Evolutionary conservation across 2,113 vertebrate species (phyloP).

Genomic region (Physeter macrocephalus): DNA sequence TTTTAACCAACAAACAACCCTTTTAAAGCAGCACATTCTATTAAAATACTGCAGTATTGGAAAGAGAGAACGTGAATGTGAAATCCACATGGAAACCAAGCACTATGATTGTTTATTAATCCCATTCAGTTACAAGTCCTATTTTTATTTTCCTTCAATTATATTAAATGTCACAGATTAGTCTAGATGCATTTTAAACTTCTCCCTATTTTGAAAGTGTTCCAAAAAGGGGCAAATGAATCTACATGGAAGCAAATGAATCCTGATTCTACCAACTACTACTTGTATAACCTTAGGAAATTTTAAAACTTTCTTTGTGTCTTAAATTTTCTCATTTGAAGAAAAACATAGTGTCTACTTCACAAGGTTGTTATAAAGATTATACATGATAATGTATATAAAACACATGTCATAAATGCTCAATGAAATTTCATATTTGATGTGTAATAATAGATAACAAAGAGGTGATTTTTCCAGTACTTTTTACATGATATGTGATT

Average conservation of each 20-base stretch:
- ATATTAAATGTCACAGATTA: background rate
- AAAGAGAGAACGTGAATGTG: background rate
- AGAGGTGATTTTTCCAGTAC: background rate
- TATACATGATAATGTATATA: background rate
- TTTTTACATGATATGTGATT: background rate
- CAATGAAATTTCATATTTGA: background rate
- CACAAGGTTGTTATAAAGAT: background rate
- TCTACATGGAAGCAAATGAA: background rate
- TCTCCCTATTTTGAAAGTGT: background rate
- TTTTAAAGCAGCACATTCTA: slow-evolving; percentile 31
- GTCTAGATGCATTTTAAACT: background rate
- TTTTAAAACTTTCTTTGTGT: background rate
- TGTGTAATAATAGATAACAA: background rate
- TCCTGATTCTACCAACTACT: background rate
- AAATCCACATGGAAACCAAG: background rate
- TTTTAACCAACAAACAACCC: slow-evolving; percentile 21
- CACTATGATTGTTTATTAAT: background rate
- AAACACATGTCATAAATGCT: background rate
- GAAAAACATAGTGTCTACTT: background rate
- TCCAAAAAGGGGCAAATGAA: background rate
- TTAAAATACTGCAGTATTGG: background rate
- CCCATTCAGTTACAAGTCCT: background rate
- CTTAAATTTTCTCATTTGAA: background rate
- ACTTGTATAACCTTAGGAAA: background rate
- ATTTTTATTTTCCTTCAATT: background rate